A percentile compares a stretch with the other conserved stretches of the same genome.
Evolutionary conservation across 2,113 vertebrate species (phyloP).

Genomic region (Orcinus orca): DNA sequence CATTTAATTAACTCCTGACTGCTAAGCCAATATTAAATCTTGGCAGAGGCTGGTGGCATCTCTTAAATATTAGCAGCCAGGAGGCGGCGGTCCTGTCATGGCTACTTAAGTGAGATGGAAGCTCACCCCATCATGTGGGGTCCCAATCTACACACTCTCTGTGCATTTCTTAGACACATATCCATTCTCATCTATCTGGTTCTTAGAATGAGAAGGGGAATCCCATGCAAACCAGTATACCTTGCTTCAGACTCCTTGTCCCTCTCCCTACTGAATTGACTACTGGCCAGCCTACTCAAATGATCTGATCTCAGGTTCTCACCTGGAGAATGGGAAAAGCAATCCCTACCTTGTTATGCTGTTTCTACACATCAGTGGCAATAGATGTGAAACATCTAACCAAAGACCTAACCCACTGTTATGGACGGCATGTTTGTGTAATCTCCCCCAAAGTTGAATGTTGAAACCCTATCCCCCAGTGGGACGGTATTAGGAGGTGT

Average conservation of each 20-base stretch:
- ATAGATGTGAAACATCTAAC: neutral
- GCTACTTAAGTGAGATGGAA: neutral
- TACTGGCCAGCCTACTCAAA: neutral
- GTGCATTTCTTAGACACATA: accelerated
- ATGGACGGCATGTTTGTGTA: neutral
- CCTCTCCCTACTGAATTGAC: neutral
- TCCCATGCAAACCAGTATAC: neutral
- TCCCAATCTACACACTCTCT: neutral
- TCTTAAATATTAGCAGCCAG: neutral
- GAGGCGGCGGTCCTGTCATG: neutral
- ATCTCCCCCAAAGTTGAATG: neutral
- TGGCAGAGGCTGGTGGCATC: slow-evolving; percentile 1
- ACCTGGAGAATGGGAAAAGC: neutral
- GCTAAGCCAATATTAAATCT: slow-evolving; percentile 71
- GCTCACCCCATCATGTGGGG: accelerated
- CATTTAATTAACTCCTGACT: slow-evolving; percentile 73
- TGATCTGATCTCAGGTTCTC: neutral
- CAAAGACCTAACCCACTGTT: neutral
- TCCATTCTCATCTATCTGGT: neutral
- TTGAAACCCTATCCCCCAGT: neutral
- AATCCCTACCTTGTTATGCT: neutral
- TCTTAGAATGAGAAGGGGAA: neutral
- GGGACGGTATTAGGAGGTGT: neutral
- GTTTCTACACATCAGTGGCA: neutral
- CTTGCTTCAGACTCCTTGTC: neutral